Conservation (phyloP, 2,888 invertebrate genomes). For the Acronicta psi region DNA sequence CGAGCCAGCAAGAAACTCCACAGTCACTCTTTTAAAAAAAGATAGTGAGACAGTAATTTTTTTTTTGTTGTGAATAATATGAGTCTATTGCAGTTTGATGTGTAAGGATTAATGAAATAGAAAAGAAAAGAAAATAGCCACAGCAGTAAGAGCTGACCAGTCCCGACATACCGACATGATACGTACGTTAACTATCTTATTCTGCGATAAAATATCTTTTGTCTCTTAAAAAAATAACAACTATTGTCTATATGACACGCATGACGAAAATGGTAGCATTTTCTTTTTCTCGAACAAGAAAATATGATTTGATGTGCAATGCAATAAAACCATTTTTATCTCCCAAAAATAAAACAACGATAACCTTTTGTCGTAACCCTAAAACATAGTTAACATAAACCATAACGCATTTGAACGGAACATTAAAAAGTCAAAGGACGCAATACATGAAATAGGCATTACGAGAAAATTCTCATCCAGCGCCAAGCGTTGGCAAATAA, state of each 20-base stretch:
- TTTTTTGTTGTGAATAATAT: no score
- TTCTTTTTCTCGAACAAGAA: slow-evolving; percentile 5
- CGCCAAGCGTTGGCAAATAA: slow-evolving; percentile 60
- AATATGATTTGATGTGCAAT: slow-evolving; percentile 15
- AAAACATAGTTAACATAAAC: slow-evolving; percentile 12
- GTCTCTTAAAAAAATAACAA: slow-evolving; percentile 5
- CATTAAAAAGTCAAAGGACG: slow-evolving; percentile 44
- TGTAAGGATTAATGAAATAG: no score
- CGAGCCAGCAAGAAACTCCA: no score
- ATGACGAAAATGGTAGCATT: slow-evolving; percentile 8
- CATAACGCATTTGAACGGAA: slow-evolving; percentile 25
- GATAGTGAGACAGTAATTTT: no score
- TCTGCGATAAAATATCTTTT: background rate
- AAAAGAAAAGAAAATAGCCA: no score
- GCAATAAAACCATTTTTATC: slow-evolving; percentile 3
- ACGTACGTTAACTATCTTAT: no score
- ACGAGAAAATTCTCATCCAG: slow-evolving; percentile 50
- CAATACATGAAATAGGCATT: slow-evolving; percentile 36
- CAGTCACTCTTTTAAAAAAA: no score
- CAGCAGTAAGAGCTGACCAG: no score
- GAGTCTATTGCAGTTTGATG: no score
- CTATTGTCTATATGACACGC: slow-evolving; percentile 36
- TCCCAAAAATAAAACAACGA: slow-evolving; percentile 6
- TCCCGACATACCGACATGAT: no score
- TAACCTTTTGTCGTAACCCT: slow-evolving; percentile 8